phyloP scores from a whole-genome alignment of 2,888 invertebrate genomes.

The Lasius platythorax region DNA sequence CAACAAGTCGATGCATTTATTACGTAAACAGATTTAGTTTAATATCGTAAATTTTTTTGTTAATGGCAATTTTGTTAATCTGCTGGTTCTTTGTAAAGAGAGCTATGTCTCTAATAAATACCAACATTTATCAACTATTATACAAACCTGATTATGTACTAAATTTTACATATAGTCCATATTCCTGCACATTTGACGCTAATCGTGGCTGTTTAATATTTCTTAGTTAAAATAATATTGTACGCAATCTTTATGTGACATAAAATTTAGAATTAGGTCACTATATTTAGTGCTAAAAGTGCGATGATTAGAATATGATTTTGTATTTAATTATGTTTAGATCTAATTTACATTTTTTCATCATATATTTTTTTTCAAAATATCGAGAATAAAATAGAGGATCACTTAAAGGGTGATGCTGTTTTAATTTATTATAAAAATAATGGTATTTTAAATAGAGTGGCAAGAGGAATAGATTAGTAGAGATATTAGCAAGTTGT shows the following conservation, averaged over 20 bases:
- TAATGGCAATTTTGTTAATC: too few species aligned
- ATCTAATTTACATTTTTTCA: not conserved
- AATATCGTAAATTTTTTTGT: too few species aligned
- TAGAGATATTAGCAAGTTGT: slow-evolving; percentile 20
- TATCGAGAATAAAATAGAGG: not conserved
- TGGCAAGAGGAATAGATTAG: slow-evolving; percentile 16
- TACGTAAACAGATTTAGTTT: not conserved
- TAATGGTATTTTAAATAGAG: slow-evolving; percentile 17
- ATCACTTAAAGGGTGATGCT: slow-evolving; percentile 12
- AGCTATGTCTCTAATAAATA: too few species aligned
- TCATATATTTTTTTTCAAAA: slow-evolving; percentile 1
- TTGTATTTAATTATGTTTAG: not conserved
- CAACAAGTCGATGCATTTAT: not conserved
- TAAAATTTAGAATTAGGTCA: not conserved
- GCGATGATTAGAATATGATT: not conserved
- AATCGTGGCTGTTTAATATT: not conserved
- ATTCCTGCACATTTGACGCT: not conserved
- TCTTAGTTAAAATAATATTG: not conserved
- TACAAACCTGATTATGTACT: not conserved
- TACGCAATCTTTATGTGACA: not conserved
- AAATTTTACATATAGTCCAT: not conserved
- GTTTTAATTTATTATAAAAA: slow-evolving; percentile 12
- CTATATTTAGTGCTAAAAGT: not conserved
- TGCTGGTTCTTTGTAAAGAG: too few species aligned
- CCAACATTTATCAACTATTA: too few species aligned